phyloP scores from a whole-genome alignment of 2,888 invertebrate species.

The Unio delphinus region DNA sequence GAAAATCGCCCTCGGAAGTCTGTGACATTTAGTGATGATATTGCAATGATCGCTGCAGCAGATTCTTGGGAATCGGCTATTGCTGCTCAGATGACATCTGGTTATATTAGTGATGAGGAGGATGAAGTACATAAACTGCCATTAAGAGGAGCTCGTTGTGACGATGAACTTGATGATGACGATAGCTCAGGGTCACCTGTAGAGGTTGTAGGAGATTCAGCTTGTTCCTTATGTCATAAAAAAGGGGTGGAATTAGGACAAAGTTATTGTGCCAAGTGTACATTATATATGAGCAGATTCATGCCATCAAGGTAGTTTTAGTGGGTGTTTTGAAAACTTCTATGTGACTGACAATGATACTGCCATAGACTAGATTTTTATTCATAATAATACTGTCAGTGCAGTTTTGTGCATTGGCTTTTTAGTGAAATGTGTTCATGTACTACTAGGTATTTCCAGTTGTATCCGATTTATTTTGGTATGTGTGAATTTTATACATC shows the following conservation, averaged over 20 bases:
- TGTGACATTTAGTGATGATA: conserved; percentile 95
- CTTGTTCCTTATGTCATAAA: conserved; percentile 90
- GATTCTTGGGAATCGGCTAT: conserved; percentile 72
- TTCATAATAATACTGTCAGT: too few relatives aligned
- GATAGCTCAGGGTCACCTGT: conserved; percentile 55
- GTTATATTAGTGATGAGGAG: conserved; percentile 53
- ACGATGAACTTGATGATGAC: conserved; percentile 45
- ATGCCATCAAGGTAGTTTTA: conserved; percentile 36
- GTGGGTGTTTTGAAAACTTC: neutral
- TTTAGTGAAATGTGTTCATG: too few relatives aligned
- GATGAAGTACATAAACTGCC: conserved; percentile 8
- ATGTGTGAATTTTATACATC: too few relatives aligned
- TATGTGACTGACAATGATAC: too few relatives aligned
- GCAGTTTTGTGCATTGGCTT: too few relatives aligned
- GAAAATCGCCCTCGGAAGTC: conserved; percentile 77
- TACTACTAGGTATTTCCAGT: too few relatives aligned
- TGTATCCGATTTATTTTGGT: too few relatives aligned
- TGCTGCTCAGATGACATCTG: conserved; percentile 23
- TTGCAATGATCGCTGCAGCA: conserved; percentile 91
- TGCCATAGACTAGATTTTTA: too few relatives aligned
- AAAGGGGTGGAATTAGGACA: conserved; percentile 84
- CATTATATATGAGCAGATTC: conserved; percentile 83
- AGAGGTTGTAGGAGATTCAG: conserved; percentile 75
- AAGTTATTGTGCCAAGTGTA: conserved; percentile 90
- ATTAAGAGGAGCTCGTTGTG: neutral